phyloP scores from a whole-genome alignment of 2,797 vertebrate genomes.

The Hippopotamyrus pictus region DNA sequence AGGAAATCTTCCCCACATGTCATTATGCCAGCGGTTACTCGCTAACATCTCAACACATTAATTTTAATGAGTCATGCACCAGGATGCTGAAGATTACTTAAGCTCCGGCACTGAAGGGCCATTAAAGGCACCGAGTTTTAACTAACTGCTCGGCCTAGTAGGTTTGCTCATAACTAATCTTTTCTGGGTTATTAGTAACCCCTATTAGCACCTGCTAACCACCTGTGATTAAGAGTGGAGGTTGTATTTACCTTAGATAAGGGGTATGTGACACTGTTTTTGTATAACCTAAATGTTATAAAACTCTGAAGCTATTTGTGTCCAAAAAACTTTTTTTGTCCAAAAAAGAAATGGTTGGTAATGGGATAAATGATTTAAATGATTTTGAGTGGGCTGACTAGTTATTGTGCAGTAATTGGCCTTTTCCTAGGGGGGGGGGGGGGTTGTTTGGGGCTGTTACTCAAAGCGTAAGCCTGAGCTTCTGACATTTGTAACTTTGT shows the following conservation, averaged over 20 bases:
- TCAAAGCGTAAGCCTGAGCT: background rate
- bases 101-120: background rate
- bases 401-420: slow-evolving; percentile 1
- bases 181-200: background rate
- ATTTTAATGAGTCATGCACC: slow-evolving; percentile 51
- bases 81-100: slow-evolving; percentile 34
- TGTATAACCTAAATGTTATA: background rate
- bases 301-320: background rate
- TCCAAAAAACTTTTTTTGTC: background rate
- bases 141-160: background rate
- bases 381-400: too few species aligned
- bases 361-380: background rate
- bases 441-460: background rate
- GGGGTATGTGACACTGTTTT: background rate
- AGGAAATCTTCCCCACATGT: slow-evolving; percentile 65
- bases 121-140: background rate
- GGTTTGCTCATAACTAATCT: background rate
- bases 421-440: background rate
- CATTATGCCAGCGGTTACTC: background rate
- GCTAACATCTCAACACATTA: slow-evolving; percentile 44
- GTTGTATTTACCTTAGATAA: background rate
- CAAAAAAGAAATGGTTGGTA: background rate
- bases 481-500: background rate
- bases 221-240: background rate
- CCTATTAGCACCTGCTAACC: background rate